Evolutionary conservation across 2,113 vertebrate species (phyloP), one percentile per base, ranked within the genome.

Genomic region (Mormyrus iriodes): DNA sequence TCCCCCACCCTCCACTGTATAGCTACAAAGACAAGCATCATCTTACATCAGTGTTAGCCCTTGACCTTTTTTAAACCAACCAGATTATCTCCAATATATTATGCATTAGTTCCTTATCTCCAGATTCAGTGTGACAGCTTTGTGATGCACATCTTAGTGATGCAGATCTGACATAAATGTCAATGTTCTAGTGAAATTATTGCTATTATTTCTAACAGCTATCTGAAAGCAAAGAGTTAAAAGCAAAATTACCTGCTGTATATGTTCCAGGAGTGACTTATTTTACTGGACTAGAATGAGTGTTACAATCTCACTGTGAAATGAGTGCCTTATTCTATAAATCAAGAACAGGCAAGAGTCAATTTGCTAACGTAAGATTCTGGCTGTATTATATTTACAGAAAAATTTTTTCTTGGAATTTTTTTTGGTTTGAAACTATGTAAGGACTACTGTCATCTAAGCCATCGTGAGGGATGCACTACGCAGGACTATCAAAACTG

Each of bases 1-100:
- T 12, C 92, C 91, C 31, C 93, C 92, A 86, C 93, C 90, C 27
- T 96, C 95, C 15, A 95, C 94, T 2, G 94, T 93, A 91, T 95
- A 96, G 90, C 92, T 96, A 92, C 89, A 92, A 91, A 13, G 91
- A 82, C 88, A n/a, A 2, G 1, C 44, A 86, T 44, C 55, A 53
- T 27, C 46, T 86, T 31, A 86, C 51, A 86, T 86, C 5, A 86
- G 35, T 4, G 55, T 53, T n/a, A 53, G 49, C 85, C 85, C 85
- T 55, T 48, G 7, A 44, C 82, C 42, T 24, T 8, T 48, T n/a
- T 84, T 48, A 84, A 84, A 84, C 42, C 48, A 48, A 48, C 61
- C 61, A 84, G 42, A 44, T 84, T 84, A 84, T 24, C 82, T 19
- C 10, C 21, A 44, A 44, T 84, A 84, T 46, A 84, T 84, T 84